Evolutionary conservation across 2,888 invertebrate species (phyloP).

Genomic region (Lasioglossum calceatum): DNA sequence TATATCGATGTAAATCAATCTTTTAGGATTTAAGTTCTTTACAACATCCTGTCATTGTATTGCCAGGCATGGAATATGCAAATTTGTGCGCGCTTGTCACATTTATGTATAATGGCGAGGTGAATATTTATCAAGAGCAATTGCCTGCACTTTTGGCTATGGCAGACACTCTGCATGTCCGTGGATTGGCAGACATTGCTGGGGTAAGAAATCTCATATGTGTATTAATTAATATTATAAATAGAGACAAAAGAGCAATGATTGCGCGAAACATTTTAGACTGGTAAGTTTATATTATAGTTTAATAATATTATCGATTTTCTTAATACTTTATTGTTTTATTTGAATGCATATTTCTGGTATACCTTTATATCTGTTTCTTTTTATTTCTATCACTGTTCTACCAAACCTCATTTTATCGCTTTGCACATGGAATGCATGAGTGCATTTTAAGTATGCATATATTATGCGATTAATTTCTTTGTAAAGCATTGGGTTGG

Average conservation of each 20-base stretch:
- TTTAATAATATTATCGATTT: constrained; percentile 21
- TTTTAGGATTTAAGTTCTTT: constrained; percentile 88
- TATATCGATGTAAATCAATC: constrained; percentile 40
- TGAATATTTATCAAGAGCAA: constrained; percentile 92
- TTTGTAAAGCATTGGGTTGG: neutral
- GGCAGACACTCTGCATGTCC: constrained; percentile 92
- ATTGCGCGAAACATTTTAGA: constrained; percentile 26
- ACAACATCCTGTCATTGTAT: constrained; percentile 90
- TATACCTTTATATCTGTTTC: constrained; percentile 29
- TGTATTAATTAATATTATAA: constrained; percentile 44
- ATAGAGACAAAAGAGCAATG: neutral
- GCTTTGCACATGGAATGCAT: constrained; percentile 52
- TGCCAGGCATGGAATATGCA: constrained; percentile 89
- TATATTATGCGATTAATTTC: constrained; percentile 44
- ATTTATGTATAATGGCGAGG: constrained; percentile 95
- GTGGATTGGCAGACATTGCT: constrained; percentile 92
- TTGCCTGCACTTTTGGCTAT: constrained; percentile 91
- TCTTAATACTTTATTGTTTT: constrained; percentile 41
- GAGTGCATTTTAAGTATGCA: constrained; percentile 36
- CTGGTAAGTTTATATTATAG: constrained; percentile 51
- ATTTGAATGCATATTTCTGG: constrained; percentile 43
- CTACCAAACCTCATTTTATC: constrained; percentile 64
- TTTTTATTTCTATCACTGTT: constrained; percentile 52
- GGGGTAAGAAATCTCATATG: constrained; percentile 86
- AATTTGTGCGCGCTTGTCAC: constrained; percentile 91